Evolutionary conservation across 2,113 vertebrate genomes (phyloP), one percentile per base, ranked within the genome.

Genomic region (Euleptes europaea): DNA sequence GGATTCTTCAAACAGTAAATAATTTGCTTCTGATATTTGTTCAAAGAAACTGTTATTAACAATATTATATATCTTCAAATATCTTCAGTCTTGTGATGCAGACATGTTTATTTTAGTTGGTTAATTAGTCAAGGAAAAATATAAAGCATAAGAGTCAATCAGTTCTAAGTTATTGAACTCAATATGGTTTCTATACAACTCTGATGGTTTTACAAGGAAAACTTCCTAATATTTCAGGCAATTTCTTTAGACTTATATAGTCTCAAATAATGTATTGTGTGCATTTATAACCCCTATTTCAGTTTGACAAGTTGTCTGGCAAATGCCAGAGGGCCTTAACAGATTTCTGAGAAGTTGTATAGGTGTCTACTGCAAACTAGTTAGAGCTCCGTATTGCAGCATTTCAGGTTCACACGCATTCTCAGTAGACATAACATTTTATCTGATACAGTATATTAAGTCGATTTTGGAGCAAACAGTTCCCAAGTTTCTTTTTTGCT

Each of bases 101-200:
- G 33, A 35, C 10, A 75, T 78, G 28, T 51, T 78, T 65, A n/a
- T 84, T 77, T 69, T 85, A 85, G 80, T 65, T 79, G 54, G 54
- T 78, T 79, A 79, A 79, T 85, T 85, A 79, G 51, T 44, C 69
- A 85, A n/a, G 40, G 8, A 42, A 42, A 26, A 57, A 57, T n/a
- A 23, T 3, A 26, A 63, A 71, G 54, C 40, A 67, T 69, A n/a
- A n/a, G 21, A 78, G 76, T 70, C 17, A 71, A 44, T 47, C 49
- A 60, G 23, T 21, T 63, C 35, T 47, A 85, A 78, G 33, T 33
- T 26, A 93, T 89, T 89, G 91, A 93, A 57, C 92, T 88, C 94
- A 84, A 90, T 84, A 71, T 89, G 91, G 89, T 86, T 77, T 90
- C 80, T 75, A 86, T 88, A 84, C 82, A 87, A 89, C 89, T 26